Base-by-base conservation (phyloP, 1,140 invertebrate species). In the Bombus terrestris region DNA sequence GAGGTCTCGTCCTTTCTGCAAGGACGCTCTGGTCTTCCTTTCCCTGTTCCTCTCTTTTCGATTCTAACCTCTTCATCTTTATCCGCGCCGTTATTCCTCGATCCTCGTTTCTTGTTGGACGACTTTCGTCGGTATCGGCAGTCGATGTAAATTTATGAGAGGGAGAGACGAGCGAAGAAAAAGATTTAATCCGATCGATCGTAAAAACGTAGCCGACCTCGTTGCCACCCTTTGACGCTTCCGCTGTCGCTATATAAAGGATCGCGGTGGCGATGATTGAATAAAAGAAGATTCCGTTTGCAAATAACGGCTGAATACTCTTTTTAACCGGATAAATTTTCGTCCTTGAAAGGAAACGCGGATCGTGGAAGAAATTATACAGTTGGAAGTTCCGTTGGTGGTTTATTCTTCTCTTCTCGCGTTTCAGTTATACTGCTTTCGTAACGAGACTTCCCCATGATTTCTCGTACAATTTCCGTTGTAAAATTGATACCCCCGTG, bases 1-100 rank as follows among this genome's bases (percentile, higher is more conserved):
- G 57, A 90, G 69, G 81, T 75, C 86, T 88, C 81, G 71, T 90
- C 79, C 81, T 88, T 88, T 90, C 88, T 68, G 9, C 8, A 75
- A 69, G 75, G 87, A 86, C 81, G 81, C n/a, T 59, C 66, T 80
- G 35, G 9, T 22, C 66, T 82, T 32, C 37, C 8, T 74, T 8
- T n/a, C 37, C 9, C 41, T 37, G 32, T 53, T 35, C 53, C 2
- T 35, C 22, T 13, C 32, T 25, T 39, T 4, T 28, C 10, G 3
- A 22, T 37, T 3, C 13, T 41, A 5, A 3, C 18, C 64, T 35
- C 66, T 39, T 68, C 22, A 35, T 69, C 37, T 28, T 25, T 22
- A 37, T 39, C 37, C 32, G 1, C 37, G 39, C 1, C 22, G 47
- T 41, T 53, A 35, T 53, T 22, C 41, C 37, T 35, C 32, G 59